Base-by-base conservation (phyloP, 37 sponge, comb jelly and placozoan species). In the Aphrocallistes beatrix region DNA sequence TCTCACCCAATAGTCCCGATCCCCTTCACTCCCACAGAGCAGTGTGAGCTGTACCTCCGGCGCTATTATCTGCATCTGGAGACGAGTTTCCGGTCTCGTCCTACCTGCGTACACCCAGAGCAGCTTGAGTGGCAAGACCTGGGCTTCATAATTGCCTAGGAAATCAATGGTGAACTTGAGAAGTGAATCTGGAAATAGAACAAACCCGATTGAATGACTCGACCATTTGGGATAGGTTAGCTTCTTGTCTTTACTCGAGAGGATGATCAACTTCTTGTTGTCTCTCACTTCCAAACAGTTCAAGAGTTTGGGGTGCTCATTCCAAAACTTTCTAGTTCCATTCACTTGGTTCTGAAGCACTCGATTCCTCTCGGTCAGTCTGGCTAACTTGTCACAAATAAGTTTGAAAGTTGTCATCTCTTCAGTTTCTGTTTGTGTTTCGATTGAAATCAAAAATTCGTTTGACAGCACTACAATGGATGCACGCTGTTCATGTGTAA, bases 211-310 rank as follows among this genome's bases (percentile, higher is more conserved):
- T 19, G 75, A 32, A 13, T 60, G 21, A 60, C 75, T 60, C 6
- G 75, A 60, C 75, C 75, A 60, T 60, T 60, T 60, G 8, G 34
- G 32, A 6, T 19, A 60, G 21, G 6, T 60, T 30, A 60, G 21
- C n/a, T 60, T 60, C 21, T 30, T 60, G 3, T 60, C 75, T 13
- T 60, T 60, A 30, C 75, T 60, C 3, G 75, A 25, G 8, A 60
- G 75, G 3, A 60, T 19, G 8, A 60, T 60, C 34, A 60, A 60
- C 21, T 60, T 60, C 34, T 60, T 60, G 34, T 25, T 60, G n/a
- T 30, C n/a, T 13, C n/a, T 60, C 8, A 60, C 75, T 60, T 60
- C 75, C 75, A 60, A 60, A 60, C 75, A 60, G 75, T 60, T 60
- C 34, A 60, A 60, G 34, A 60, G 75, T 60, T 60, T 60, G n/a